Base-by-base conservation (phyloP, 1,140 invertebrate species). In the Diorhabda elongata region DNA sequence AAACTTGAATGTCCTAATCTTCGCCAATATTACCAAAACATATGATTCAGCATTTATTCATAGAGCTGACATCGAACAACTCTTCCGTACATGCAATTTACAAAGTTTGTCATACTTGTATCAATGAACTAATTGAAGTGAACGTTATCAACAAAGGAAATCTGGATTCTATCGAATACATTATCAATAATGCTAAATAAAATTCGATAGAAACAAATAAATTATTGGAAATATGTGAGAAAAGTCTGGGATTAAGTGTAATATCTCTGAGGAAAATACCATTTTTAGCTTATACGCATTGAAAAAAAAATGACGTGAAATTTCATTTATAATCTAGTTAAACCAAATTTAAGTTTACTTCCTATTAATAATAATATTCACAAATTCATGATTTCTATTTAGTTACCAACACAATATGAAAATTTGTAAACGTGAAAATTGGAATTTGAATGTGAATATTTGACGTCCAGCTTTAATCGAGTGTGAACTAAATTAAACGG, bases 21-120 rank as follows among this genome's bases (percentile, higher is more conserved):
- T 99, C 42, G 95, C 97, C 2, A 99, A 99, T 83, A 87, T 99
- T 71, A 95, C 94, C 0, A 89, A 90, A 64, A 90, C 94, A 26
- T 95, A 99, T 72, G 98, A 99, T 83, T 79, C 92, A 47, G 98
- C 97, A 0, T 99, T 99, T 83, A 86, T 98, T 5, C 97, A 99
- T 83, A 86, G 98, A 71, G 95, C 96, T 41, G 98, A 99, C 83
- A 90, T 99, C 65, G 96, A 95, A 79, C 2, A 85, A 88, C 59
- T 96, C 97, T 2, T 89, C 88, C 11, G 78, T 84, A 56, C 76
- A 84, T 47, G 94, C 94, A 4, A 92, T 97, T 65, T 92, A 91
- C 75, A 87, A 89, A 75, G 97, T 98, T 77, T 94, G 91, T 78
- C 76, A 81, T 59, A 87, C 89, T 1, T 95, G 92, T 80, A 80